phyloP scores from a whole-genome alignment of 2,113 vertebrate genomes.

The sheep (Ovis aries) region DNA sequence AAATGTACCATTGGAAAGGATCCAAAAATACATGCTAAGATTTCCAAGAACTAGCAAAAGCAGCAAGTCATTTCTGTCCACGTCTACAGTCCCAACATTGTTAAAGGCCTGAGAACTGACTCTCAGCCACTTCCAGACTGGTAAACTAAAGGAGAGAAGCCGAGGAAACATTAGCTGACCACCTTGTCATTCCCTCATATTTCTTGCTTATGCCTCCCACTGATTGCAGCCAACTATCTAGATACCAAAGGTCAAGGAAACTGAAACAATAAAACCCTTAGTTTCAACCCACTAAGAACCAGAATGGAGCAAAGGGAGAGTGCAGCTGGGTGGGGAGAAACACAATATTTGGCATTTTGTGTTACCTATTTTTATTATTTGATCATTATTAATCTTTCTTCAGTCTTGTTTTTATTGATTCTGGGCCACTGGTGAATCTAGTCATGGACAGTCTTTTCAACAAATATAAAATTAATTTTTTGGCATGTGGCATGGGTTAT shows the following conservation, averaged over 20 bases:
- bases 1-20: not conserved
- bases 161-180: not conserved
- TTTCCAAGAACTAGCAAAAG: not conserved
- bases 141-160: not conserved
- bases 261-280: not conserved
- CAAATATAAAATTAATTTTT: not conserved
- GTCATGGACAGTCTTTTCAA: not conserved
- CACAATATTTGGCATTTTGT: not conserved
- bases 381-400: not conserved
- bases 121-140: not conserved
- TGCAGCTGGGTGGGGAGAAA: not conserved
- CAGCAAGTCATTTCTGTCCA: not conserved
- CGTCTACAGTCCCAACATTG: not conserved
- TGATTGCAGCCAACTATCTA: not conserved
- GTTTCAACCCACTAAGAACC: not conserved
- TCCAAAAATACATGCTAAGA: not conserved
- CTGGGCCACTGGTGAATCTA: not conserved
- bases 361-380: not conserved
- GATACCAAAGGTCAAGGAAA: not conserved
- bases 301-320: not conserved
- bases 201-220: not conserved
- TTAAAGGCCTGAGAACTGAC: not conserved
- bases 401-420: not conserved
- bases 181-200: not conserved
- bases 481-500: not conserved